These are phyloP conservation scores for Equus quagga DNA, from an alignment of 2,113 vertebrate species.

Conservation along the genomic window DNA sequence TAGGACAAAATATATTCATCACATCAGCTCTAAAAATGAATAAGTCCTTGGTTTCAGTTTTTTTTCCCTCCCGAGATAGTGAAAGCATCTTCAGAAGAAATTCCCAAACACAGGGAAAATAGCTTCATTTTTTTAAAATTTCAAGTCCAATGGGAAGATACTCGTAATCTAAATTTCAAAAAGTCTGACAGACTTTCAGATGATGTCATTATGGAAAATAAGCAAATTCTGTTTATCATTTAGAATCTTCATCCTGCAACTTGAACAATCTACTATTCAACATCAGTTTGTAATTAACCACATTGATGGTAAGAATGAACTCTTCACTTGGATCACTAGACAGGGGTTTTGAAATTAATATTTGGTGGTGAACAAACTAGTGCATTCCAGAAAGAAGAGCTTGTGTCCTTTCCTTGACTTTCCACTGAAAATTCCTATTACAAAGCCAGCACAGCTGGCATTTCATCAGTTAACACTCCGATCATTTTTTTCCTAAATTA, in stretches of 20 bases:
- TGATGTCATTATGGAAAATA: neutral
- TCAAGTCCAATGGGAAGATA: neutral
- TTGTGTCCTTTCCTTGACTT: neutral
- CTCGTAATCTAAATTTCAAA: neutral
- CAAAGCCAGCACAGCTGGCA: neutral
- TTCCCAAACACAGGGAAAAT: neutral
- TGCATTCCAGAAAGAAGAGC: neutral
- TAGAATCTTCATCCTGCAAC: neutral
- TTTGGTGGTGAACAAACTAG: neutral
- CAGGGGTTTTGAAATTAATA: neutral
- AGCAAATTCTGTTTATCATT: neutral
- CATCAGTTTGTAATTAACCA: neutral
- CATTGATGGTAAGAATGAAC: neutral
- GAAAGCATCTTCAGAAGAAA: slow-evolving; percentile 12
- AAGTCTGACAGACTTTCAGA: neutral
- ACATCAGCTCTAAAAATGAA: neutral
- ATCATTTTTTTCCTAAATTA: slow-evolving; percentile 13
- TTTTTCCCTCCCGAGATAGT: neutral
- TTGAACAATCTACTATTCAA: neutral
- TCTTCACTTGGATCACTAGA: neutral
- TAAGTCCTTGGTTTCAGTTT: neutral
- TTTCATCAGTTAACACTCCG: neutral
- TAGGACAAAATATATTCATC: neutral
- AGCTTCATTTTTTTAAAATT: neutral
- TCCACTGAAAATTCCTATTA: neutral